phyloP scores from a whole-genome alignment of 2,888 invertebrate genomes.

The Chaitophorus viminalis region DNA sequence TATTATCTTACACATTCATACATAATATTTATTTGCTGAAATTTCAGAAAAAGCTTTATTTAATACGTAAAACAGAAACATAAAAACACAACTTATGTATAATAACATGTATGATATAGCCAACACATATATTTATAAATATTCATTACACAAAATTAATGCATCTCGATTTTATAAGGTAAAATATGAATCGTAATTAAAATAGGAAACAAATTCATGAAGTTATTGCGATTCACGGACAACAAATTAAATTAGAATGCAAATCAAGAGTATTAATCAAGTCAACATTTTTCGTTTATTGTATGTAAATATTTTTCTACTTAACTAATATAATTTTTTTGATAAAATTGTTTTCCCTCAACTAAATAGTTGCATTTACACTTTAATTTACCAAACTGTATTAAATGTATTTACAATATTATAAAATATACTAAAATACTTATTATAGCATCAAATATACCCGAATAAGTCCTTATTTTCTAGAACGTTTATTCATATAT shows the following conservation, averaged over 20 bases:
- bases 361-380: too few species aligned
- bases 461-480: not conserved
- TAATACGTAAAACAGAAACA: too few species aligned
- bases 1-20: too few species aligned
- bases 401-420: not conserved
- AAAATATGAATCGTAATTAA: too few species aligned
- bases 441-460: not conserved
- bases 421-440: not conserved
- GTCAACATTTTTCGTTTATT: not conserved
- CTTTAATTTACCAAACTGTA: not conserved
- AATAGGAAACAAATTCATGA: not conserved
- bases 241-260: not conserved
- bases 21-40: too few species aligned
- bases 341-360: not conserved
- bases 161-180: not conserved
- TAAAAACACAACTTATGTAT: too few species aligned
- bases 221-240: not conserved
- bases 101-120: too few species aligned
- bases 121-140: too few species aligned
- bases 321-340: too few species aligned
- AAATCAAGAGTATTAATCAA: not conserved
- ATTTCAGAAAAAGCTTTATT: too few species aligned
- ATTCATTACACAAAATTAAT: not conserved
- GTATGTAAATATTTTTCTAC: conserved; percentile 1
- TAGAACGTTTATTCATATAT: not conserved